A percentile compares a stretch with the other conserved stretches of the same genome.
Evolutionary conservation across 2,888 invertebrate species (phyloP).

Genomic region (Sphecodes monilicornis): DNA sequence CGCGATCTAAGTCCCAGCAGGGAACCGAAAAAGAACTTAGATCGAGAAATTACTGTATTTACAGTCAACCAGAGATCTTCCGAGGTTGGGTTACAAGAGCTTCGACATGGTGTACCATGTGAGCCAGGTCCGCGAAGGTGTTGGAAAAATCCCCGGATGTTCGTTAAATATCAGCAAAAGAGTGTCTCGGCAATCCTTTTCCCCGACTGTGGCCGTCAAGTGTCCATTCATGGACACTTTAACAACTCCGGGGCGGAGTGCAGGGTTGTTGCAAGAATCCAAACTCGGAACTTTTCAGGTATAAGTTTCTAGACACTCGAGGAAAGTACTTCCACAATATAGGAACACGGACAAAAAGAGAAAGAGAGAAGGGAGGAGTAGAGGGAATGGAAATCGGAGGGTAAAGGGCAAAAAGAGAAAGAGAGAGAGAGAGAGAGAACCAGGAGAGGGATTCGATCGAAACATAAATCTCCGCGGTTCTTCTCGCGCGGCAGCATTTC

Average conservation of each 20-base stretch:
- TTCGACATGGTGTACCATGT: neutral
- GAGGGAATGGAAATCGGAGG: neutral
- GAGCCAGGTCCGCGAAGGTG: neutral
- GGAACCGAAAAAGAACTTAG: too few species aligned
- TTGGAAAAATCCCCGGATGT: neutral
- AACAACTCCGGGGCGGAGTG: neutral
- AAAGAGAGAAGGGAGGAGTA: neutral
- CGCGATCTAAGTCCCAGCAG: too few species aligned
- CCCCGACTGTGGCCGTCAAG: neutral
- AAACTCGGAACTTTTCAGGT: conserved; percentile 7
- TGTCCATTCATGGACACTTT: conserved; percentile 6
- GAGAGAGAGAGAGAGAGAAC: neutral
- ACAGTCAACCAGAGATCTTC: neutral
- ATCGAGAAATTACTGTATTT: too few species aligned
- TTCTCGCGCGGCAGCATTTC: conserved; percentile 33
- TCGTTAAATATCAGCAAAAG: neutral
- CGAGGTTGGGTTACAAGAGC: neutral
- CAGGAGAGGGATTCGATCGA: conserved; percentile 14
- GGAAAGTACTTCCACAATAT: conserved; percentile 19
- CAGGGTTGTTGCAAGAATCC: conserved; percentile 13
- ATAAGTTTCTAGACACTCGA: conserved; percentile 24
- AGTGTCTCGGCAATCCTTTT: neutral
- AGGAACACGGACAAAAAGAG: neutral
- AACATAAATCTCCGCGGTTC: conserved; percentile 30
- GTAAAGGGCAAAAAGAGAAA: too few species aligned